Evolutionary conservation across 2,113 vertebrate species (phyloP).

Genomic region (Erythrocercus mccallii): DNA sequence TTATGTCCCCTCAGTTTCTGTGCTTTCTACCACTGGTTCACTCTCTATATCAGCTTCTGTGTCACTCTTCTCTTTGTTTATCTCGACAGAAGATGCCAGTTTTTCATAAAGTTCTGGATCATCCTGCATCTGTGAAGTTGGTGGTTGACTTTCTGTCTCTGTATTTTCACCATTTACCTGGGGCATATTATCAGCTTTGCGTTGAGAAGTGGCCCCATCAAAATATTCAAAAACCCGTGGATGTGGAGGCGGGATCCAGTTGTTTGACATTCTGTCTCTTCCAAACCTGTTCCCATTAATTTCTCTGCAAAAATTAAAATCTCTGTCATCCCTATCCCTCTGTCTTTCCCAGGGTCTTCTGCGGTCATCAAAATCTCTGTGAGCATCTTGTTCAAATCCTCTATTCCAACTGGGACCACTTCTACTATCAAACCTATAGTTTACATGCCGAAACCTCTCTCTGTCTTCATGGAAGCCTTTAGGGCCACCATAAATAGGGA

Average conservation of each 20-base stretch:
- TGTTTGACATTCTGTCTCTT: constrained; percentile 85
- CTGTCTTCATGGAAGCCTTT: constrained; percentile 91
- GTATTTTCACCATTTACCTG: constrained; percentile 85
- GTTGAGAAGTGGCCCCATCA: constrained; percentile 76
- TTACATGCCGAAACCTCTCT: constrained; percentile 78
- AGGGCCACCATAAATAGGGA: constrained; percentile 76
- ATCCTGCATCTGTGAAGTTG: constrained; percentile 72
- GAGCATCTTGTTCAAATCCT: constrained; percentile 86
- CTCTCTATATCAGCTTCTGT: constrained; percentile 91
- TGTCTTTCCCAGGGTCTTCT: constrained; percentile 96
- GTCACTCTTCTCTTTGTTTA: constrained; percentile 91
- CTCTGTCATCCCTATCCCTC: constrained; percentile 92
- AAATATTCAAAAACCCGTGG: constrained; percentile 80
- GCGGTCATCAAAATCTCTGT: constrained; percentile 96
- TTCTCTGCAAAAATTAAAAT: constrained; percentile 94
- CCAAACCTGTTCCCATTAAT: constrained; percentile 89
- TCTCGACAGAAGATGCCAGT: constrained; percentile 79
- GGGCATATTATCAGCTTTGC: constrained; percentile 77
- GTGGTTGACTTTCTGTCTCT: constrained; percentile 80
- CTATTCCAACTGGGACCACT: constrained; percentile 87
- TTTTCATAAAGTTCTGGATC: constrained; percentile 82
- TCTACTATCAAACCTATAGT: constrained; percentile 90
- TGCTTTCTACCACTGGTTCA: constrained; percentile 99
- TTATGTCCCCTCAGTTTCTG: constrained; percentile 99
- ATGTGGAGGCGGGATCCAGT: constrained; percentile 82